A percentile compares a stretch with the other conserved stretches of the same genome.
phyloP scores from a whole-genome alignment of 2,888 invertebrate species.

The Cryptocephalus primarius region DNA sequence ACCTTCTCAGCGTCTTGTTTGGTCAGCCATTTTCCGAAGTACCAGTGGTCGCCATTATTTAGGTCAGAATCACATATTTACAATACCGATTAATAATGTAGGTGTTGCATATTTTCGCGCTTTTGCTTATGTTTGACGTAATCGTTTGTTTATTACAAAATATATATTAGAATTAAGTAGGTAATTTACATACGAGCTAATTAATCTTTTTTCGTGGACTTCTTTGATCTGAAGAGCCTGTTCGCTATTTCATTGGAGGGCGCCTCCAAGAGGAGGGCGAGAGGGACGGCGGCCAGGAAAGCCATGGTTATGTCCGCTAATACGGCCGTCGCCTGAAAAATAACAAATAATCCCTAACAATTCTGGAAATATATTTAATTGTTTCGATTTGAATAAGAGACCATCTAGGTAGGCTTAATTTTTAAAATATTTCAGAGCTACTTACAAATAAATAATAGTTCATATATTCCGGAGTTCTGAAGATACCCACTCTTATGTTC shows the following conservation, averaged over 20 bases:
- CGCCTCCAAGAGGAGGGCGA: slow-evolving; percentile 11
- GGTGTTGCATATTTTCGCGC: no score
- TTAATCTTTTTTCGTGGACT: background rate
- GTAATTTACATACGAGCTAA: background rate
- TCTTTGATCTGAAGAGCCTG: slow-evolving; percentile 3
- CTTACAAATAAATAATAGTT: slow-evolving; percentile 8
- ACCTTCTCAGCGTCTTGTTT: no score
- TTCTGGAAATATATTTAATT: no score
- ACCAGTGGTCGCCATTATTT: no score
- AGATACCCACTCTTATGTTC: slow-evolving; percentile 6
- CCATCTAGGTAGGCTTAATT: background rate
- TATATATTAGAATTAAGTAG: no score
- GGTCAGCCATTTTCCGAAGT: no score
- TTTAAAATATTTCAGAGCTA: background rate
- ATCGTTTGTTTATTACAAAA: no score
- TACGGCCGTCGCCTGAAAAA: slow-evolving; percentile 1
- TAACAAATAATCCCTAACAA: no score
- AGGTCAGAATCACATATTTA: no score
- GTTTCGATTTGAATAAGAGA: no score
- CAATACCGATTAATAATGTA: no score
- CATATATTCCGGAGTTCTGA: slow-evolving; percentile 6
- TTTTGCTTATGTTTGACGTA: no score
- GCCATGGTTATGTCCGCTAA: slow-evolving; percentile 5
- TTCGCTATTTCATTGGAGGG: slow-evolving; percentile 11
- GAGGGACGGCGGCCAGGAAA: slow-evolving; percentile 8